Evolutionary conservation across 2,113 vertebrate genomes (phyloP).

Genomic region (Cettia cetti): DNA sequence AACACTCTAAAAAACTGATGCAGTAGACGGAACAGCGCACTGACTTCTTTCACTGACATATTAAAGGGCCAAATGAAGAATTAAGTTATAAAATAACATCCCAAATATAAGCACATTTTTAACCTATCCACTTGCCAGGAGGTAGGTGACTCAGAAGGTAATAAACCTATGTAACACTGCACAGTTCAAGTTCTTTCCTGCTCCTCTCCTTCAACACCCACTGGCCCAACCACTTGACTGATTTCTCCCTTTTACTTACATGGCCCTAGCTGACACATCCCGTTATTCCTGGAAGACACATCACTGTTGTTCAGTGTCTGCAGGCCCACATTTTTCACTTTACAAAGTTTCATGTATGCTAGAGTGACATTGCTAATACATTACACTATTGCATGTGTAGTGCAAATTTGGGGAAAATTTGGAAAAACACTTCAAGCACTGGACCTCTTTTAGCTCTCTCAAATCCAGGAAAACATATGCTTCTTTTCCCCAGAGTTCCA

Average conservation of each 20-base stretch:
- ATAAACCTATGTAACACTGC: background rate
- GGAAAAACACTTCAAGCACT: background rate
- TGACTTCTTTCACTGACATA: background rate
- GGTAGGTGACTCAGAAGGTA: background rate
- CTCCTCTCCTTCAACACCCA: background rate
- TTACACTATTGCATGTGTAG: background rate
- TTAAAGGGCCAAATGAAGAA: background rate
- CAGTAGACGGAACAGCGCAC: background rate
- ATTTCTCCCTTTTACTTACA: background rate
- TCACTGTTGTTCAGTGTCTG: background rate
- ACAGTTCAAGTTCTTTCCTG: background rate
- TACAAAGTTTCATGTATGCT: background rate
- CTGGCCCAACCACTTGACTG: background rate
- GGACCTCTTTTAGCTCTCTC: background rate
- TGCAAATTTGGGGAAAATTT: background rate
- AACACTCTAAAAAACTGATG: background rate
- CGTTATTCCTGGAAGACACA: background rate
- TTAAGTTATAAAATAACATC: background rate
- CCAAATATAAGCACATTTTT: background rate
- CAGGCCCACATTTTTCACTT: background rate
- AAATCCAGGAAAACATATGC: conserved; percentile 8
- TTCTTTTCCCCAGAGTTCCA: conserved; percentile 25
- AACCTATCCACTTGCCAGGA: background rate
- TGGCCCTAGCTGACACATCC: background rate
- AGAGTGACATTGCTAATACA: background rate